Conservation (phyloP, 2,888 invertebrate species). For the Hypercompe scribonia region DNA sequence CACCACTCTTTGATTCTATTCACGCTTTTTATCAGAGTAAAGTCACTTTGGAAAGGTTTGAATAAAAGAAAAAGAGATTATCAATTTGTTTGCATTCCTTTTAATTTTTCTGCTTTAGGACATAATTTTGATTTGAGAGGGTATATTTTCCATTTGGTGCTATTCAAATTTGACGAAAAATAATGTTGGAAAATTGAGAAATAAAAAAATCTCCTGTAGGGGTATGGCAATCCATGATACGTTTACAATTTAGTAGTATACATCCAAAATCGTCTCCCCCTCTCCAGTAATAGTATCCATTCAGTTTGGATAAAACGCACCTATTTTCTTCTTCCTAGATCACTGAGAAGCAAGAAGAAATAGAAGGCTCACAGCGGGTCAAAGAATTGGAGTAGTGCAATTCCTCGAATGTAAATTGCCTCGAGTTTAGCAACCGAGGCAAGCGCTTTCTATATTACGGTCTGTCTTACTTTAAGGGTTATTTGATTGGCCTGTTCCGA, state of each 20-base stretch:
- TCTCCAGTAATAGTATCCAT: constrained; percentile 2
- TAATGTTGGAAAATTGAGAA: no score
- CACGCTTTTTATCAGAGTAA: no score
- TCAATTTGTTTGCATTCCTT: neutral
- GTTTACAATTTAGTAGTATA: no score
- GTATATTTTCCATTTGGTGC: no score
- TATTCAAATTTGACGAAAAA: no score
- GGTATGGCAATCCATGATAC: neutral
- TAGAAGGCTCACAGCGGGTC: constrained; percentile 21
- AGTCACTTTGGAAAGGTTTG: no score
- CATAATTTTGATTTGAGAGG: no score
- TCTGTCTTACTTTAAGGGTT: neutral
- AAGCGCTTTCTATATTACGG: neutral
- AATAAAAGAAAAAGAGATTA: neutral
- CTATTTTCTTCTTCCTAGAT: constrained; percentile 59
- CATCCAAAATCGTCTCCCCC: neutral
- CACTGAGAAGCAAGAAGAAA: constrained; percentile 37
- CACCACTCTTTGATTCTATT: no score
- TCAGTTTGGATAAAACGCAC: constrained; percentile 36
- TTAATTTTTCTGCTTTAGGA: neutral
- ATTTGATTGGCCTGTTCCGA: neutral
- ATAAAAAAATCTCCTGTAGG: no score
- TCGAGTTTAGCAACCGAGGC: constrained; percentile 14
- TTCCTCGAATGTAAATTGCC: constrained; percentile 19
- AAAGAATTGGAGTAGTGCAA: constrained; percentile 27